These are phyloP conservation scores for Pterocles burchelli DNA, from an alignment of 2,113 vertebrate species.

Conservation along the genomic window DNA sequence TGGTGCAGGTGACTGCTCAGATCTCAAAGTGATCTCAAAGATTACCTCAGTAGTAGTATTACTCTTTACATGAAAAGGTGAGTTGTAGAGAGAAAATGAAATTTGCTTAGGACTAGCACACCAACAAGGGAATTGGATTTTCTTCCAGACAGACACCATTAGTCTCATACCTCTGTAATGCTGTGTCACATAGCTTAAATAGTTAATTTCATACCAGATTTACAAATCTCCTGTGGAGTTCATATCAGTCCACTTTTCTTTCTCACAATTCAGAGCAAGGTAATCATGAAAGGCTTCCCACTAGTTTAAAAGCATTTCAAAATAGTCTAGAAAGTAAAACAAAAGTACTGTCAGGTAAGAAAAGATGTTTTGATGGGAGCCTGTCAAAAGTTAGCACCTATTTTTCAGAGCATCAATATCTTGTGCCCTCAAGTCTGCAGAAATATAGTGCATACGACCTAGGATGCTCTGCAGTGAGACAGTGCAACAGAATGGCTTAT, in stretches of 20 bases:
- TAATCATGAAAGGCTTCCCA: neutral
- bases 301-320: neutral
- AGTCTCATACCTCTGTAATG: neutral
- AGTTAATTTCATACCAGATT: neutral
- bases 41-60: neutral
- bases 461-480: neutral
- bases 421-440: neutral
- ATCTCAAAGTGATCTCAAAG: neutral
- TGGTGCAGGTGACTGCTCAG: neutral
- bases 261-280: neutral
- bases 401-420: neutral
- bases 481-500: neutral
- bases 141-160: neutral
- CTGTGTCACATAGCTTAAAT: neutral
- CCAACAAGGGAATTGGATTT: neutral
- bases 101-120: neutral
- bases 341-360: neutral
- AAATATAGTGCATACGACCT: rapidly evolving
- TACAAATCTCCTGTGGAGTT: neutral
- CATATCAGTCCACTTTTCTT: neutral
- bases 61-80: neutral
- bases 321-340: neutral
- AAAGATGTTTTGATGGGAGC: neutral
- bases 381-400: neutral
- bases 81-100: neutral